These are phyloP conservation scores for Natrix natrix DNA, from an alignment of 2,797 vertebrate genomes.

Conservation along the genomic window DNA sequence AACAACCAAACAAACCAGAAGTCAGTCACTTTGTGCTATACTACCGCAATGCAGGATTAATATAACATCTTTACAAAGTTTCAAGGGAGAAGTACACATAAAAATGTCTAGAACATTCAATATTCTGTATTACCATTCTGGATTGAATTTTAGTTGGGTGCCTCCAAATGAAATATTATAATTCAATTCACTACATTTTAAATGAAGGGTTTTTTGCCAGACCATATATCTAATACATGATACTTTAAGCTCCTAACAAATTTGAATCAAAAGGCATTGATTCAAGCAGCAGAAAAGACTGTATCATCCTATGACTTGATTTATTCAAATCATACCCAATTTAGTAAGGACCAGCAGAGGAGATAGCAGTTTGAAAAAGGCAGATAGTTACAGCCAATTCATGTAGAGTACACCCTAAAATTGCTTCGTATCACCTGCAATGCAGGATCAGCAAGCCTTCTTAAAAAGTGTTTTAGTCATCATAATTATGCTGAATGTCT, in stretches of 20 bases:
- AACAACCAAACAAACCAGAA: not conserved
- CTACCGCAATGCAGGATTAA: slow-evolving; percentile 40
- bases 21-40: not conserved
- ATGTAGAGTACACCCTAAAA: not conserved
- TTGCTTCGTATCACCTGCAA: not conserved
- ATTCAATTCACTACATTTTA: slow-evolving; percentile 49
- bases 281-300: not conserved
- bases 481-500: not conserved
- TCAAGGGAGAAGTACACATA: slow-evolving; percentile 20
- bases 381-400: not conserved
- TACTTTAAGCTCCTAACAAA: slow-evolving; percentile 40
- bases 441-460: not conserved
- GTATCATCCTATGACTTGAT: not conserved
- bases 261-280: slow-evolving; percentile 25
- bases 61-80: slow-evolving; percentile 51
- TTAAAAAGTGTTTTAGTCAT: not conserved
- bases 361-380: not conserved
- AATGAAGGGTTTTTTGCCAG: slow-evolving; percentile 34
- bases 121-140: slow-evolving; percentile 2
- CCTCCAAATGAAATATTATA: slow-evolving; percentile 32
- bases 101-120: slow-evolving; percentile 37
- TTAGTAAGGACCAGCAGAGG: not conserved
- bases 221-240: not conserved
- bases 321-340: not conserved
- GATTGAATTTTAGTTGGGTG: slow-evolving; percentile 49